Percentiles rank a stretch among this genome's conserved stretches.
Evolutionary conservation across 2,888 invertebrate species (phyloP).

Genomic region (Pinctada fucata): DNA sequence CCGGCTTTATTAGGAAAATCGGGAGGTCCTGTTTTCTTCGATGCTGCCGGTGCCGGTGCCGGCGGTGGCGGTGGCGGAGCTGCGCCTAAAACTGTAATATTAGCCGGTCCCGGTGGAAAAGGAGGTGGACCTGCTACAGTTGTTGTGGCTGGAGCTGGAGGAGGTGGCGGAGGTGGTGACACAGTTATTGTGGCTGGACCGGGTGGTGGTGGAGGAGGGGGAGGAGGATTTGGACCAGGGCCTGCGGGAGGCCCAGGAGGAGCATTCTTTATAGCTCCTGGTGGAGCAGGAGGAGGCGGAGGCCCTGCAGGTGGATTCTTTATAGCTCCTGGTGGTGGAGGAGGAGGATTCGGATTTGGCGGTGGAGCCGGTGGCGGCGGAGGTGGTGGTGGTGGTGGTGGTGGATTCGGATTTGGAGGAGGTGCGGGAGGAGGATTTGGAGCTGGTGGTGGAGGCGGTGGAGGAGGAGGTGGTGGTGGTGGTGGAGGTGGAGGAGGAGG

Average conservation of each 20-base stretch:
- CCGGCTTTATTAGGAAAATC: conserved; percentile 17
- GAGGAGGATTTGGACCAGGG: conserved; percentile 21
- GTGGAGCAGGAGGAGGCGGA: conserved; percentile 26
- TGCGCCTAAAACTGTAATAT: too few relatives aligned
- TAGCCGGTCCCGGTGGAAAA: conserved; percentile 8
- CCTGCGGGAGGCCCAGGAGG: conserved; percentile 26
- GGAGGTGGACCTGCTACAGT: conserved; percentile 23
- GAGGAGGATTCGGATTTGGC: conserved; percentile 29
- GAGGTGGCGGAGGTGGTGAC: conserved; percentile 38
- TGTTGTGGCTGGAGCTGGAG: conserved; percentile 16
- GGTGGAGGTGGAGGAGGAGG: not conserved
- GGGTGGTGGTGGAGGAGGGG: conserved; percentile 22
- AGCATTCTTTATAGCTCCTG: conserved; percentile 13
- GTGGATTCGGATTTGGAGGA: conserved; percentile 2
- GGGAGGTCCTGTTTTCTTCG: conserved; percentile 16
- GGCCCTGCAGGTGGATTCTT: conserved; percentile 26
- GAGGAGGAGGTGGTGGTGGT: not conserved
- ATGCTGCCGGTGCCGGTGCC: conserved; percentile 21
- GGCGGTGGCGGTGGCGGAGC: conserved; percentile 30
- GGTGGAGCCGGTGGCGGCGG: conserved; percentile 42
- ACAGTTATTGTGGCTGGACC: not conserved
- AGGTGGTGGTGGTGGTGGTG: conserved; percentile 20
- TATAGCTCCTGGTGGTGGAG: conserved; percentile 34
- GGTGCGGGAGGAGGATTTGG: conserved; percentile 1
- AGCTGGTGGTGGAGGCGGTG: conserved; percentile 3